Percentiles rank a stretch among this genome's conserved stretches.
phyloP scores from a whole-genome alignment of 2,113 vertebrate genomes.

The Cyprinodon variegatus region DNA sequence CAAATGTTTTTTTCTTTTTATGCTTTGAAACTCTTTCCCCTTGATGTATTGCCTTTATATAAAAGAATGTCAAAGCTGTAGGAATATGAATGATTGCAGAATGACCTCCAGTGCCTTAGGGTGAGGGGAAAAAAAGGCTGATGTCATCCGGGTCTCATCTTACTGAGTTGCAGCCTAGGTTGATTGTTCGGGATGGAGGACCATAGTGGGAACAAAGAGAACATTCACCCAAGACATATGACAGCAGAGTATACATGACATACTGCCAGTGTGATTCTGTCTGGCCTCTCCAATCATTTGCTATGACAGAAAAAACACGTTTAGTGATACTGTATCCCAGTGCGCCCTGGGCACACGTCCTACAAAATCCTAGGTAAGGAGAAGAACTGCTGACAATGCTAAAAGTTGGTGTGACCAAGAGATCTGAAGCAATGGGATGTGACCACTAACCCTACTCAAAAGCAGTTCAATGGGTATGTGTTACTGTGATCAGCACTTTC shows the following conservation, averaged over 20 bases:
- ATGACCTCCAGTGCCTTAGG: conserved; percentile 63
- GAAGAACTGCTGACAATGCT: conserved; percentile 53
- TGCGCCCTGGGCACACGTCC: conserved; percentile 40
- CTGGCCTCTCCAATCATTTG: conserved; percentile 39
- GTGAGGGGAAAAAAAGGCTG: conserved; percentile 72
- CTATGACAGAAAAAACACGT: conserved; percentile 50
- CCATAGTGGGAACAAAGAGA: conserved; percentile 52
- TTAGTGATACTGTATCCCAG: conserved; percentile 31
- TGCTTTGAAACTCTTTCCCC: conserved; percentile 57
- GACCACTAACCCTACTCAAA: conserved; percentile 14
- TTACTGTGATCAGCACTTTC: not conserved
- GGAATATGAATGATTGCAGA: conserved; percentile 79
- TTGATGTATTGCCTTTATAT: conserved; percentile 83
- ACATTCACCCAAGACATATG: conserved; percentile 51
- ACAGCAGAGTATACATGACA: conserved; percentile 36
- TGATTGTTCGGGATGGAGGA: conserved; percentile 34
- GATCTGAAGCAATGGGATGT: conserved; percentile 34
- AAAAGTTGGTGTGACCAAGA: conserved; percentile 39
- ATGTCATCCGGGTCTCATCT: conserved; percentile 59
- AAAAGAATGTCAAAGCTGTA: conserved; percentile 77
- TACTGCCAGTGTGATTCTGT: conserved; percentile 36
- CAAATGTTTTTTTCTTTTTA: conserved; percentile 57
- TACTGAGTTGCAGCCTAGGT: conserved; percentile 58
- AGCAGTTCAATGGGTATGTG: conserved; percentile 12
- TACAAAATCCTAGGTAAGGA: conserved; percentile 47